Evolutionary conservation across 2,797 vertebrate genomes (phyloP).

Genomic region (Poecilia gillii): DNA sequence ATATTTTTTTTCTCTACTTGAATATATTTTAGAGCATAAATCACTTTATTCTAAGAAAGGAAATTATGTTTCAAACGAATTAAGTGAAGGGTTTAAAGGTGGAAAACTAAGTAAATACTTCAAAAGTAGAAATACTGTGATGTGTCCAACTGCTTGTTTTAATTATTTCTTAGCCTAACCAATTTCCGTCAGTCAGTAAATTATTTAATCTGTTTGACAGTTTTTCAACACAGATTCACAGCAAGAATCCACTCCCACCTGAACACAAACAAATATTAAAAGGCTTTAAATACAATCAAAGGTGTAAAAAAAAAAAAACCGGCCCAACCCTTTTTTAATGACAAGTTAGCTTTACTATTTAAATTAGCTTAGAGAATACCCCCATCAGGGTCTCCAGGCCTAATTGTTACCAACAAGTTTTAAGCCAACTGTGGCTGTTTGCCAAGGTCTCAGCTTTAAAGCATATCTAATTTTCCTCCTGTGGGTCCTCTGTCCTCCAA

Average conservation of each 20-base stretch:
- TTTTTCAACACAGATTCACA: constrained; percentile 13
- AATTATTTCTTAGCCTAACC: constrained; percentile 42
- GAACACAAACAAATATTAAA: not conserved
- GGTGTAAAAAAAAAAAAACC: not conserved
- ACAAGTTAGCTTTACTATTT: constrained; percentile 8
- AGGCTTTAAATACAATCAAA: not conserved
- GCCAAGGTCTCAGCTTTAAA: constrained; percentile 21
- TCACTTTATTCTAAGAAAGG: not conserved
- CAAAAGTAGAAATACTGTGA: not conserved
- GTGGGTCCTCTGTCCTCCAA: constrained; percentile 7
- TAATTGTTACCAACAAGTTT: constrained; percentile 27
- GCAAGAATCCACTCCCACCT: not conserved
- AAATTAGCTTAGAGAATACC: constrained; percentile 33
- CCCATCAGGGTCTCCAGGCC: constrained; percentile 2
- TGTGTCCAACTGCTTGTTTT: not conserved
- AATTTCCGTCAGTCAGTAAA: constrained; percentile 42
- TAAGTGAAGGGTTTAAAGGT: not conserved
- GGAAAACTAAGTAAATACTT: not conserved
- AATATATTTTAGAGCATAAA: not conserved
- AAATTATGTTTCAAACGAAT: not conserved
- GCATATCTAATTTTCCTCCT: constrained; percentile 25
- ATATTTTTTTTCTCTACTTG: not conserved
- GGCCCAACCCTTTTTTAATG: not conserved
- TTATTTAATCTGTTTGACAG: constrained; percentile 40
- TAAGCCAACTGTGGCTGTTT: constrained; percentile 1